Evolutionary conservation across 1,140 invertebrate genomes (phyloP).

Genomic region (Chrysoperla carnea): DNA sequence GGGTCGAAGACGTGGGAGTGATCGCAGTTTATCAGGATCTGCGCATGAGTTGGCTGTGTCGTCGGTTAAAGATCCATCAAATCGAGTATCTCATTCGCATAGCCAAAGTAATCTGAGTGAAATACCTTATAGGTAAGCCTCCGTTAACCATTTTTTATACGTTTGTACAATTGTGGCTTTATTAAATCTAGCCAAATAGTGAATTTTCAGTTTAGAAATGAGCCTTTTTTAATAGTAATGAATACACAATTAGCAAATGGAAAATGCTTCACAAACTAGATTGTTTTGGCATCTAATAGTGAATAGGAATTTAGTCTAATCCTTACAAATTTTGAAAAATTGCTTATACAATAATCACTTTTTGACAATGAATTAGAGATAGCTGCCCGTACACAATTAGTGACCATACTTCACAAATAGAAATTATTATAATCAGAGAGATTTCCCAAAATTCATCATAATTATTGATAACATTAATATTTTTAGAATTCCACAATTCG

Average conservation of each 20-base stretch:
- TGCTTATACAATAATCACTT: too few relatives aligned
- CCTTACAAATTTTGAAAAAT: too few relatives aligned
- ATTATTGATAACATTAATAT: too few relatives aligned
- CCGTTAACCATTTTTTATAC: conserved; percentile 21
- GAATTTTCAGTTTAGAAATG: neutral
- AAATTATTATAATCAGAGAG: too few relatives aligned
- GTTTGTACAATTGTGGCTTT: conserved; percentile 7
- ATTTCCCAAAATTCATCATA: too few relatives aligned
- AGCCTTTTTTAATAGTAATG: neutral
- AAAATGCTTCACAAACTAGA: conserved; percentile 4
- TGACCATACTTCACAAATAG: too few relatives aligned
- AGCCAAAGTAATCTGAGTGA: conserved; percentile 68
- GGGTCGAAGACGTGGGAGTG: conserved; percentile 50
- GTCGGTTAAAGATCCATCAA: conserved; percentile 33
- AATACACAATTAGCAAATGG: conserved; percentile 5
- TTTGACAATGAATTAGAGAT: too few relatives aligned
- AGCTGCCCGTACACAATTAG: too few relatives aligned
- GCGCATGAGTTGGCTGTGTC: conserved; percentile 58
- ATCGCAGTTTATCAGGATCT: conserved; percentile 62
- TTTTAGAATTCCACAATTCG: too few relatives aligned
- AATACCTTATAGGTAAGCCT: conserved; percentile 50
- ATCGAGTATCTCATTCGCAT: conserved; percentile 52
- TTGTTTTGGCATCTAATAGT: too few relatives aligned
- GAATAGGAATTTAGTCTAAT: too few relatives aligned
- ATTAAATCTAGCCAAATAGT: neutral